Base-by-base conservation (phyloP, 2,797 vertebrate genomes). In the Pseudochromis fuscus region DNA sequence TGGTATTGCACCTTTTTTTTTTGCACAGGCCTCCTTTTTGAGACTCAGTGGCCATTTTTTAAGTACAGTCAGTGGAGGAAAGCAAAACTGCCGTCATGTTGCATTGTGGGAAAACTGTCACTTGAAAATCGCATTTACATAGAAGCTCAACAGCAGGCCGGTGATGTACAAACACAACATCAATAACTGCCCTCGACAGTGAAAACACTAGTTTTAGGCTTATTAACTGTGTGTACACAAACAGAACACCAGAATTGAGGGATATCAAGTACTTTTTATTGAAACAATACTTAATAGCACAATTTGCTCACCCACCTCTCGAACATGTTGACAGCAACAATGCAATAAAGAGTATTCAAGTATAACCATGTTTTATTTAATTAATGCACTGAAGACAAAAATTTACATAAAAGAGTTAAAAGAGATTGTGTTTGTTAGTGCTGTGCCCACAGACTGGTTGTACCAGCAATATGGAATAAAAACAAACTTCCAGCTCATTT, bases 271-370 rank as follows among this genome's bases (percentile, higher is more conserved):
- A 1, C 31, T 42, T 21, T 72, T 83, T 66, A 79, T 65, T 79
- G 16, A 79, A 63, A 55, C 30, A 49, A 49, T n/a, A 45, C 38
- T 62, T 44, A 18, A 37, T 25, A 38, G 23, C 28, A 64, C 42
- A 12, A 50, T 13, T 21, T 40, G 28, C 49, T 57, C 9, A 10
- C 23, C 0, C 19, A 23, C 7, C 11, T 35, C 19, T 46, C n/a
- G 21, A 13, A 28, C 38, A 56, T 56, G n/a, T 16, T 11, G 8
- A 30, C 48, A 50, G 38, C 12, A 63, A 55, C 53, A 63, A 31
- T 74, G 44, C 70, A 77, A 70, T 61, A 64, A 35, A 66, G 45
- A 72, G 19, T 58, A 68, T 86, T 88, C 80, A 87, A 87, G 83
- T 85, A 79, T 68, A 78, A 75, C 48, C 46, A 10, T 66, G n/a